Evolutionary conservation across 2,888 invertebrate species (phyloP).

Genomic region (Synergus umbraculus): DNA sequence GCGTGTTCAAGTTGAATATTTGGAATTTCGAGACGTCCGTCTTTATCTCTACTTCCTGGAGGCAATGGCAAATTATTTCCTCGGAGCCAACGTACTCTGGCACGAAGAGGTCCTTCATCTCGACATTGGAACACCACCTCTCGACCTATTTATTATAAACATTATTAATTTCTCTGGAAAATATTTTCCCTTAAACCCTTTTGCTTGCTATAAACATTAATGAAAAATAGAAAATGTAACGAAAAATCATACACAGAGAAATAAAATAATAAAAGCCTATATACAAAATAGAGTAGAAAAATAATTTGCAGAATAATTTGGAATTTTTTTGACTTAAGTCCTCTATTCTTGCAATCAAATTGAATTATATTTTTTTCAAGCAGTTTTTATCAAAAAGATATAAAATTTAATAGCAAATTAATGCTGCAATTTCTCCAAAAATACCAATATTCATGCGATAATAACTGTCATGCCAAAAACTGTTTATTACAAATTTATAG

Average conservation of each 20-base stretch:
- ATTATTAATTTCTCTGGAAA: constrained; percentile 6
- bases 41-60: constrained; percentile 84
- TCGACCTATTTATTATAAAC: constrained; percentile 81
- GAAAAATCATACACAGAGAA: neutral
- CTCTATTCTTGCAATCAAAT: constrained; percentile 1
- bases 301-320: neutral
- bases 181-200: neutral
- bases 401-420: neutral
- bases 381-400: neutral
- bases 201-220: neutral
- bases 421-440: constrained; percentile 2
- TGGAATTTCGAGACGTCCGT: constrained; percentile 92
- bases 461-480: constrained; percentile 19
- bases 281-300: neutral
- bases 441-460: constrained; percentile 23
- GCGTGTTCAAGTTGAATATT: constrained; percentile 87
- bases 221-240: constrained; percentile 1
- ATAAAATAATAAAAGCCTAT: constrained; percentile 11
- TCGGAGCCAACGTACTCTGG: constrained; percentile 86
- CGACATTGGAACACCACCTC: constrained; percentile 96
- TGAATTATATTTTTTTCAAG: constrained; percentile 7
- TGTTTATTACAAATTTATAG: constrained; percentile 1
- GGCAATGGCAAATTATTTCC: constrained; percentile 87
- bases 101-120: constrained; percentile 90
- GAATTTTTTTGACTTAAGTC: neutral